These are phyloP conservation scores for Melanaphis sacchari DNA, from an alignment of 1,140 invertebrate genomes.

Conservation along the genomic window DNA sequence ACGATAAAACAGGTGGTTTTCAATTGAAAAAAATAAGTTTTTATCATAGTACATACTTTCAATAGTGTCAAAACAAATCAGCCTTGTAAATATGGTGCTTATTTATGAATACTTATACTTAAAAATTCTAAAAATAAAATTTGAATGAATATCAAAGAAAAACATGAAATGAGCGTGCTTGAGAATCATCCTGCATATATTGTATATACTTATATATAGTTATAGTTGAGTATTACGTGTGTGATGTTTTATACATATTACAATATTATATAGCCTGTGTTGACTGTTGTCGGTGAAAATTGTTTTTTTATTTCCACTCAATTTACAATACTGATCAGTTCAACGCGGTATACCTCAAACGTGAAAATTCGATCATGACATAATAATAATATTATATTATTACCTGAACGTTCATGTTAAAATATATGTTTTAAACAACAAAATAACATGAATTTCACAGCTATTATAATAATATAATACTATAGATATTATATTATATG, in stretches of 20 bases:
- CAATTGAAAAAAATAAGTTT: neutral
- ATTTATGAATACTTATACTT: no score
- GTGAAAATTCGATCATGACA: neutral
- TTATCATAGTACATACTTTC: neutral
- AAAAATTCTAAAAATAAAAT: neutral
- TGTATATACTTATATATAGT: neutral
- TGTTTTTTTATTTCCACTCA: neutral
- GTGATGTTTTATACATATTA: neutral
- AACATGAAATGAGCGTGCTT: neutral
- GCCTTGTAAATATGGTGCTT: neutral
- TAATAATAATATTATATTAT: neutral
- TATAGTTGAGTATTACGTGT: neutral
- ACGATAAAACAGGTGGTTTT: neutral
- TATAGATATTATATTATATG: neutral
- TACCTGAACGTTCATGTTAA: neutral
- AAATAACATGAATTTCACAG: conserved; percentile 24
- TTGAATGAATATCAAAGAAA: neutral
- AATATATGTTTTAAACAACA: neutral
- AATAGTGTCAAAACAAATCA: neutral
- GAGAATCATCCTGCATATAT: neutral
- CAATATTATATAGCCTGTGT: neutral
- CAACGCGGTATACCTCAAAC: neutral
- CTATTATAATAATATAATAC: neutral
- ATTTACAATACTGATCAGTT: neutral
- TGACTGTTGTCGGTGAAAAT: neutral